Base-by-base conservation (phyloP, 2,888 invertebrate genomes). In the Drosophila seclusa region DNA sequence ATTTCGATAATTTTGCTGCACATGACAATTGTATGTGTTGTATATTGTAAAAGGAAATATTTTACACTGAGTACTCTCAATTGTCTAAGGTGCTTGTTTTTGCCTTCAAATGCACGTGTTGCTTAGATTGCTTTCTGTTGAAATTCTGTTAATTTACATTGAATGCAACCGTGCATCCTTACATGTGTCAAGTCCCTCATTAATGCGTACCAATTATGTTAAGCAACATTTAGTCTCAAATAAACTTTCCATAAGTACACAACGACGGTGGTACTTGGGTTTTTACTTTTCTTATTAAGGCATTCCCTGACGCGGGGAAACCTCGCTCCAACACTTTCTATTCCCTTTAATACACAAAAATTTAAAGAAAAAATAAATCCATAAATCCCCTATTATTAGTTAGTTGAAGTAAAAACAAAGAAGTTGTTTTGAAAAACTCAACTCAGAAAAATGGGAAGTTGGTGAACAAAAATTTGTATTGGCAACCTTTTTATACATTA, bases 1-100 rank as follows among this genome's bases (percentile, higher is more conserved):
- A 85, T 89, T 32, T 77, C 72, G 16, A 85, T 89, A 36, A 49
- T 45, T n/a, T 62, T 62, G 27, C 59, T 62, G n/a, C 48, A 52
- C 67, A 70, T 80, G 24, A 40, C n/a, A 36, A 38, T 55, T 4
- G 1, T 38, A 6, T n/a, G 27, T 76, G 48, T 53, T 42, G 31
- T 57, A 13, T 54, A 45, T n/a, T 52, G 54, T 66, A 54, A 27
- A 18, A 32, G 42, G 13, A 36, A 32, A 34, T 45, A 60, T 48
- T 10, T 73, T 65, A 16, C 16, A 52, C 55, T 60, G 13, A 42
- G 13, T 18, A 29, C 21, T 16, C 21, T 8, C 24, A 4, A 21
- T 24, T 24, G 16, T 45, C 21, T 21, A 24, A 4, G 7, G 2
- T 8, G 5, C 29, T 29, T 7, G 11, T 38, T 13, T 24, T 40